Evolutionary conservation across 2,888 invertebrate genomes (phyloP).

Genomic region (Ophion ventricosus): DNA sequence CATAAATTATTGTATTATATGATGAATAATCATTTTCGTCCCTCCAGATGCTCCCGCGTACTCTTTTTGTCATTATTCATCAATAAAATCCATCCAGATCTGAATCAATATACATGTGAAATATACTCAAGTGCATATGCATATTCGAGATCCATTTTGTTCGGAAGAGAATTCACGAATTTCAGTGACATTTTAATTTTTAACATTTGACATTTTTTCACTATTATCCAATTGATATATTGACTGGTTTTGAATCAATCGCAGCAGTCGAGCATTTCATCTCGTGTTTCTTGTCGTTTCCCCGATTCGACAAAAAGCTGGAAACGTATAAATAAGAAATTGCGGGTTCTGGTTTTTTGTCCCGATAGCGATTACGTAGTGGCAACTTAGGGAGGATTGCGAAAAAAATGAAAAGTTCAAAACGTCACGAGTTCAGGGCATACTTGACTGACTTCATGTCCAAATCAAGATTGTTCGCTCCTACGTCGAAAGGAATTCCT

Average conservation of each 20-base stretch:
- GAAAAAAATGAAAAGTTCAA: background rate
- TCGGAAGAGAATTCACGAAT: background rate
- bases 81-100: background rate
- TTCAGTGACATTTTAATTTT: background rate
- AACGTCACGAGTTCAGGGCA: background rate
- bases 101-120: background rate
- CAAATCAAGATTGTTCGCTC: background rate
- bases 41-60: too few species aligned
- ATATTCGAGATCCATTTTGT: background rate
- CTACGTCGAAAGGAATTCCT: background rate
- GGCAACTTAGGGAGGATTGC: background rate
- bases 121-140: background rate
- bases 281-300: background rate
- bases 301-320: background rate
- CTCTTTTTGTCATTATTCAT: background rate
- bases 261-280: background rate
- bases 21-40: too few species aligned
- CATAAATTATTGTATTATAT: background rate
- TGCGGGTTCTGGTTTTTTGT: background rate
- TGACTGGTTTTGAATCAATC: background rate
- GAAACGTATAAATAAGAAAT: background rate
- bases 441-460: background rate
- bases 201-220: background rate
- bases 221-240: background rate
- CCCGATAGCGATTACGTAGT: too few species aligned